phyloP scores from a whole-genome alignment of 2,113 vertebrate species.

The Urocolius indicus region DNA sequence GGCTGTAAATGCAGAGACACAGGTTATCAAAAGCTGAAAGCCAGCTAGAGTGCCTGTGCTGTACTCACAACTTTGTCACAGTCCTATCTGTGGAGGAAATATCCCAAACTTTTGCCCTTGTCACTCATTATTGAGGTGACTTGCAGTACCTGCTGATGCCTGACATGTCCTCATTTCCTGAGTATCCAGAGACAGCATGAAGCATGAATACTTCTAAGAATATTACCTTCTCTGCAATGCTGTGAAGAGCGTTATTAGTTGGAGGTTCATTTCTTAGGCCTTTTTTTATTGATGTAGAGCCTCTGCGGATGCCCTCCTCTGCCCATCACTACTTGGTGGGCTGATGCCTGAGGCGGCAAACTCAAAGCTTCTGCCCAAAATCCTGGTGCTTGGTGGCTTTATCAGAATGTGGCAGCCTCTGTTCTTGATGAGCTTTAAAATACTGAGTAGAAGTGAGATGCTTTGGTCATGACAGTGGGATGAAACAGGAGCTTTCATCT shows the following conservation, averaged over 20 bases:
- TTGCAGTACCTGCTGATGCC: neutral
- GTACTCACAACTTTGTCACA: neutral
- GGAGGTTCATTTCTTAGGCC: neutral
- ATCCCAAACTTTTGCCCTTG: neutral
- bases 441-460: neutral
- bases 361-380: neutral
- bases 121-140: neutral
- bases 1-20: neutral
- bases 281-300: neutral
- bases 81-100: neutral
- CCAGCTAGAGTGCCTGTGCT: neutral
- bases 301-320: neutral
- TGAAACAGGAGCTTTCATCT: neutral
- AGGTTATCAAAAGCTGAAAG: neutral
- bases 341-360: fast-evolving
- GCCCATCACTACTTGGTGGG: fast-evolving
- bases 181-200: neutral
- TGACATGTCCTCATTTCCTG: neutral
- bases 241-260: neutral
- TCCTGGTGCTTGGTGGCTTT: neutral
- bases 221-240: neutral
- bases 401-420: neutral
- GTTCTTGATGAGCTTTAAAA: neutral
- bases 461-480: neutral
- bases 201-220: neutral